Percentiles rank a stretch among this genome's conserved stretches.
Conservation (phyloP, 2,888 invertebrate genomes). For the Drosophila barbarae region DNA sequence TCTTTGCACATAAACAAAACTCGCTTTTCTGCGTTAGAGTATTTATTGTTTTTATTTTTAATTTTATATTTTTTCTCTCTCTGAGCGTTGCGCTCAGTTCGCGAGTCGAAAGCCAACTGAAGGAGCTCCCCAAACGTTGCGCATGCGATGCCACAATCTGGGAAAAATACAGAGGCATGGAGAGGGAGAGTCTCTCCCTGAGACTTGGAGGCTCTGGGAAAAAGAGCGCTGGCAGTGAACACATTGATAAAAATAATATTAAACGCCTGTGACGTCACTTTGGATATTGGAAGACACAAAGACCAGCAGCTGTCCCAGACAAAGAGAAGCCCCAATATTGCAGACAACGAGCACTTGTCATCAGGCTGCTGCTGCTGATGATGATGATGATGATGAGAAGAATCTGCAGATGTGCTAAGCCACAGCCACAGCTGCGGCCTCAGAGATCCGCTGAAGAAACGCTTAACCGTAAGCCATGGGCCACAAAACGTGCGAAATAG, state of each 20-base stretch:
- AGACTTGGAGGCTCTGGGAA: conserved; percentile 7
- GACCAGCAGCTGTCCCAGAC: conserved; percentile 14
- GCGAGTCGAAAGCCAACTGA: conserved; percentile 55
- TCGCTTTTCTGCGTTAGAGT: conserved; percentile 3
- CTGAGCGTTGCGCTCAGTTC: conserved; percentile 50
- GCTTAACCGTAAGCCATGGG: conserved; percentile 52
- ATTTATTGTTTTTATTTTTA: conserved; percentile 2
- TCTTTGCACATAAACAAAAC: conserved; percentile 36
- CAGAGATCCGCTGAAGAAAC: conserved; percentile 36
- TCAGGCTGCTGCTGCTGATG: conserved; percentile 12
- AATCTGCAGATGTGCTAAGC: conserved; percentile 29
- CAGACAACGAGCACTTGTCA: conserved; percentile 57
- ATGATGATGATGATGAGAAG: conserved; percentile 40
- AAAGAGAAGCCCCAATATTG: conserved; percentile 15
- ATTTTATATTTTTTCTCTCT: conserved; percentile 6
- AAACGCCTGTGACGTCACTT: conserved; percentile 43
- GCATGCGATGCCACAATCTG: conserved; percentile 64
- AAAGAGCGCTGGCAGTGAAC: conserved; percentile 15
- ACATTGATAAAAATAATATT: conserved; percentile 46
- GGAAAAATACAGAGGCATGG: conserved; percentile 3
- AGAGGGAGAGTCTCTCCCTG: neutral
- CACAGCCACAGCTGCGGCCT: neutral
- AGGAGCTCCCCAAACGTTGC: conserved; percentile 50
- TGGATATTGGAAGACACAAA: conserved; percentile 16
- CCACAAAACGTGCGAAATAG: conserved; percentile 64